These are phyloP conservation scores for Coleophora flavipennella DNA, from an alignment of 2,888 invertebrate species.

Conservation along the genomic window DNA sequence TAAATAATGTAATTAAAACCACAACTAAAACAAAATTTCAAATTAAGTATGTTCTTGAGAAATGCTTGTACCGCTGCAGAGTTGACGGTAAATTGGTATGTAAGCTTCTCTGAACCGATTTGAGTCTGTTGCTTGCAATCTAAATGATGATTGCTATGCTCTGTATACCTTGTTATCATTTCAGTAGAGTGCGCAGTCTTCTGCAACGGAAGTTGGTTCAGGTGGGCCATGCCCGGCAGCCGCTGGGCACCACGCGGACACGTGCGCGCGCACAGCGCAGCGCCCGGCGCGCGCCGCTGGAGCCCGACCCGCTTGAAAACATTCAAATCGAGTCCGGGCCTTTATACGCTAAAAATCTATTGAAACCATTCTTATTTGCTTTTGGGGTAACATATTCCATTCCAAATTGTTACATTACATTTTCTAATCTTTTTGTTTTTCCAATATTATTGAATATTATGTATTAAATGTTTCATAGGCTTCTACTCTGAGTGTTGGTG, in stretches of 20 bases:
- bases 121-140: too few relatives aligned
- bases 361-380: slow-evolving; percentile 77
- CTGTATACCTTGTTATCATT: slow-evolving; percentile 7
- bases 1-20: slow-evolving; percentile 35
- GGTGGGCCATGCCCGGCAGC: slow-evolving; percentile 28
- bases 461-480: slow-evolving; percentile 60
- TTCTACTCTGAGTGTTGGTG: slow-evolving; percentile 78
- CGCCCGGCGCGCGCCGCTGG: slow-evolving; percentile 27
- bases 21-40: not conserved
- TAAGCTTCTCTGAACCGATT: not conserved
- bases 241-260: slow-evolving; percentile 19
- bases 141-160: too few relatives aligned
- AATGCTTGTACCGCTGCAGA: slow-evolving; percentile 53
- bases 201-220: slow-evolving; percentile 14
- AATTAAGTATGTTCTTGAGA: slow-evolving; percentile 54
- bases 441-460: too few relatives aligned
- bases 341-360: slow-evolving; percentile 53
- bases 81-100: slow-evolving; percentile 48
- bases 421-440: too few relatives aligned
- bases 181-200: slow-evolving; percentile 22
- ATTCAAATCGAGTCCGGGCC: slow-evolving; percentile 53
- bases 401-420: too few relatives aligned
- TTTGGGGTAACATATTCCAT: slow-evolving; percentile 77
- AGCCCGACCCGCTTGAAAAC: slow-evolving; percentile 53
- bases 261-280: slow-evolving; percentile 34